Conservation (phyloP, 2,113 vertebrate species). For the Platysteira castanea region DNA sequence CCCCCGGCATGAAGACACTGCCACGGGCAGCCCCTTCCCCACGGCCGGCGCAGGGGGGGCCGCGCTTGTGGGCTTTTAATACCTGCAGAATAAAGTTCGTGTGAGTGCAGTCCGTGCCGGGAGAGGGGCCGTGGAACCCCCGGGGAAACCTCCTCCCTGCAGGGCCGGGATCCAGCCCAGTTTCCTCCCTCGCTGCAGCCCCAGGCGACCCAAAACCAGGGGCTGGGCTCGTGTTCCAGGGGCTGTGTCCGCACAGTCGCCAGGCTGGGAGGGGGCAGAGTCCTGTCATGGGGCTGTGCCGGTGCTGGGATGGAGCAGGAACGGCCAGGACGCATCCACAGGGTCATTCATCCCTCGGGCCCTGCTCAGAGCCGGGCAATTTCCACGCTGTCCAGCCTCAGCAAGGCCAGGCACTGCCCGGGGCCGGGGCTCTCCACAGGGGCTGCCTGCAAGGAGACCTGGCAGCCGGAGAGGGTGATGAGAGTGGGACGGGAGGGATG, state of each 20-base stretch:
- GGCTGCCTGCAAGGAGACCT: constrained; percentile 23
- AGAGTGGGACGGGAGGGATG: rapidly evolving
- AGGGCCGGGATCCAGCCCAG: background rate
- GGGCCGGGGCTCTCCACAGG: background rate
- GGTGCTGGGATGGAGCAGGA: background rate
- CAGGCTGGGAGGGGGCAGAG: rapidly evolving
- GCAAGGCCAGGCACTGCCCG: background rate
- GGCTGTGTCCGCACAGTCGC: rapidly evolving
- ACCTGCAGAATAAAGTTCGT: constrained; percentile 75
- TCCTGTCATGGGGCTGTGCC: rapidly evolving
- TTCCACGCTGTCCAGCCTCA: constrained; percentile 12
- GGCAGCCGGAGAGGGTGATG: background rate
- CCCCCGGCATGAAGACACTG: background rate
- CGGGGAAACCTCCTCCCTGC: background rate
- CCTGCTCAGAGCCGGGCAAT: constrained; percentile 24
- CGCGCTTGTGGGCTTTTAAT: constrained; percentile 22
- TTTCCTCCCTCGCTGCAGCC: rapidly evolving
- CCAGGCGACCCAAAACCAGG: rapidly evolving
- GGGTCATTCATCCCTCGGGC: background rate
- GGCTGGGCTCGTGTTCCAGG: background rate
- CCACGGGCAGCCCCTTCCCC: background rate
- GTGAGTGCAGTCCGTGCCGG: constrained; percentile 57
- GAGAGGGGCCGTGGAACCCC: background rate
- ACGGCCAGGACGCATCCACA: rapidly evolving
- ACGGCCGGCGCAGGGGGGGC: rapidly evolving